A percentile compares a stretch with the other conserved stretches of the same genome.
These are phyloP conservation scores for Sebastes kiyomatsui DNA, from an alignment of 2,797 vertebrate species.

Conservation along the genomic window DNA sequence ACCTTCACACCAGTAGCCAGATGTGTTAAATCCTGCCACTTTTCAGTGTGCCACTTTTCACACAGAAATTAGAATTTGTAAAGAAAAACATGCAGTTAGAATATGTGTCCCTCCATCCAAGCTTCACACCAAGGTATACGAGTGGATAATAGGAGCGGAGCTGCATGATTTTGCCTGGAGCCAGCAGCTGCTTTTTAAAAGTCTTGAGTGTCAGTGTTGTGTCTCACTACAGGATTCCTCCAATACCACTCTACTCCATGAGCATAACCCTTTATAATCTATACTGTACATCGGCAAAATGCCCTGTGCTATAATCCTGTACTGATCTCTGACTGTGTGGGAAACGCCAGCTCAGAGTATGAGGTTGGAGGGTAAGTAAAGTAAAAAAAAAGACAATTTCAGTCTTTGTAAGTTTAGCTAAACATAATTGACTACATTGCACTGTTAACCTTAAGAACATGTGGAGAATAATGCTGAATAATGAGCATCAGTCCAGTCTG, in stretches of 20 bases:
- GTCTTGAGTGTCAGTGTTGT: background rate
- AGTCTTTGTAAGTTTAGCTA: background rate
- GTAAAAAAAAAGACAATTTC: background rate
- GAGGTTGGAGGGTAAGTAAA: background rate
- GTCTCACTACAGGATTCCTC: background rate
- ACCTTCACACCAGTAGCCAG: conserved; percentile 6
- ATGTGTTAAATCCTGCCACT: conserved; percentile 14
- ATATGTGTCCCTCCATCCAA: background rate
- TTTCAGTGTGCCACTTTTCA: background rate
- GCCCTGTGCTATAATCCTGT: background rate
- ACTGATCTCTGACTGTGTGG: background rate
- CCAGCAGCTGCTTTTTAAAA: background rate
- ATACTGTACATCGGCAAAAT: background rate
- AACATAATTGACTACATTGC: background rate
- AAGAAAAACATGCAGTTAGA: background rate
- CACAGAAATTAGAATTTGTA: background rate
- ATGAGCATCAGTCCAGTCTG: background rate
- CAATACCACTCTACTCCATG: background rate
- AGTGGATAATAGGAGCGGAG: background rate
- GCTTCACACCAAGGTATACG: background rate
- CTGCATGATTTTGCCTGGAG: background rate
- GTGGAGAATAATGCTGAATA: background rate
- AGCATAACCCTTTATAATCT: background rate
- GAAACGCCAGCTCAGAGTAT: background rate
- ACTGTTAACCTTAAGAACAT: background rate